Percentiles rank a stretch among this genome's conserved stretches.
phyloP scores from a whole-genome alignment of 2,797 vertebrate genomes.

The Sternotherus odoratus region DNA sequence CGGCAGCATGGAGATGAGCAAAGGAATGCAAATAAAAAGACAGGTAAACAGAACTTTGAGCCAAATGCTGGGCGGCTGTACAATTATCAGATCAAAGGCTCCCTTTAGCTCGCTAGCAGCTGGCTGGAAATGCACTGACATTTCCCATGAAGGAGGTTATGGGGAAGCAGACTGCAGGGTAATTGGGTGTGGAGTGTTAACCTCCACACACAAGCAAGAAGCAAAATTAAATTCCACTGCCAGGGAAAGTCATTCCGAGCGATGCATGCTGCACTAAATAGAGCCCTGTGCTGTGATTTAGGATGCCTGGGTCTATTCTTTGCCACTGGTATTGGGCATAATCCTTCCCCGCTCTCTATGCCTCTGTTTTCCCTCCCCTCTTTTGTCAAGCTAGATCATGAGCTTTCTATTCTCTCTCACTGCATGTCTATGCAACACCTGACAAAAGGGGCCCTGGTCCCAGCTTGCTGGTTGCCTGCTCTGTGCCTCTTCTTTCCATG shows the following conservation, averaged over 20 bases:
- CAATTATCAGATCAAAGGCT: not conserved
- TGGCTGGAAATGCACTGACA: not conserved
- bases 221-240: not conserved
- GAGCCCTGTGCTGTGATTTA: not conserved
- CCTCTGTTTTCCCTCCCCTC: not conserved
- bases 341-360: not conserved
- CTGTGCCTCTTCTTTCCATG: not conserved
- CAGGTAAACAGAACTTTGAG: not conserved
- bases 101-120: not conserved
- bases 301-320: not conserved
- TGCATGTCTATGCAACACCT: not conserved
- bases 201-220: not conserved
- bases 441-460: not conserved
- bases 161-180: not conserved
- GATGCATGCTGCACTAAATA: not conserved
- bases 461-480: not conserved
- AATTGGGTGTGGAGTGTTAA: not conserved
- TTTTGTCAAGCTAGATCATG: not conserved
- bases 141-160: not conserved
- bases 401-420: not conserved
- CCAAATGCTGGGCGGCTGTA: not conserved
- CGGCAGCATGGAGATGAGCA: not conserved
- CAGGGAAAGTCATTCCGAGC: not conserved
- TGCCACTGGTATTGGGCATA: not conserved
- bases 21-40: not conserved